A percentile compares a stretch with the other conserved stretches of the same genome.
Evolutionary conservation across 30 jellyfish, hydroid and myxozoan species (phyloP).

Genomic region (Aurelia coerulea): DNA sequence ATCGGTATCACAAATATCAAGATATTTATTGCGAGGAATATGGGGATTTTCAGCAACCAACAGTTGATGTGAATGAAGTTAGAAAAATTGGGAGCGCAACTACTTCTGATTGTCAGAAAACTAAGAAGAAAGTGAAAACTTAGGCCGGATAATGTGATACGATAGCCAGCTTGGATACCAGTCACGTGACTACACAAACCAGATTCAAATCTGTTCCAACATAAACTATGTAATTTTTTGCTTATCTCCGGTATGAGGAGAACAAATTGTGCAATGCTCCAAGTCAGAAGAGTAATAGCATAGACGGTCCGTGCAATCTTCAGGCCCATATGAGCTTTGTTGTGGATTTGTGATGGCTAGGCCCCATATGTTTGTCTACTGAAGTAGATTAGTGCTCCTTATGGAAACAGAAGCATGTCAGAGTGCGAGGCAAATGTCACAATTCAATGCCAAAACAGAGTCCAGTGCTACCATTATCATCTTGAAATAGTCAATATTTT

Average conservation of each 20-base stretch:
- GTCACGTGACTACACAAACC: conserved; percentile 59
- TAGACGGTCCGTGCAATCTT: conserved; percentile 35
- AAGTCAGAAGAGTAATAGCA: conserved; percentile 25
- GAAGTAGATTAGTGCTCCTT: no score
- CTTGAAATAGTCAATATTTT: no score
- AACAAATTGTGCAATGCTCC: conserved; percentile 61
- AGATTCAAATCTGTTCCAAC: conserved; percentile 62
- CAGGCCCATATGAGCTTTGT: conserved; percentile 53
- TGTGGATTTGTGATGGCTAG: no score
- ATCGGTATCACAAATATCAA: conserved; percentile 72
- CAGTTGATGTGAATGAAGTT: conserved; percentile 61
- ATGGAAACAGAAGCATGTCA: no score
- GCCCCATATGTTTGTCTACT: no score
- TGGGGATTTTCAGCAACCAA: conserved; percentile 76
- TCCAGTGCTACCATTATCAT: no score
- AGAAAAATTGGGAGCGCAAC: conserved; percentile 55
- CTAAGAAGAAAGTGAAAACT: conserved; percentile 59
- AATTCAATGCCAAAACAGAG: no score
- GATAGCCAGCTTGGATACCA: conserved; percentile 92
- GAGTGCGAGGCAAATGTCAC: no score
- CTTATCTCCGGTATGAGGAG: conserved; percentile 75
- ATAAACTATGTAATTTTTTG: conserved; percentile 26
- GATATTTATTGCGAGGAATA: conserved; percentile 61
- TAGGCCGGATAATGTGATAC: conserved; percentile 65
- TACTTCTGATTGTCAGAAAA: conserved; percentile 38